Percentiles rank a stretch among this genome's conserved stretches.
phyloP scores from a whole-genome alignment of 2,113 vertebrate species.

The Chionomys nivalis region DNA sequence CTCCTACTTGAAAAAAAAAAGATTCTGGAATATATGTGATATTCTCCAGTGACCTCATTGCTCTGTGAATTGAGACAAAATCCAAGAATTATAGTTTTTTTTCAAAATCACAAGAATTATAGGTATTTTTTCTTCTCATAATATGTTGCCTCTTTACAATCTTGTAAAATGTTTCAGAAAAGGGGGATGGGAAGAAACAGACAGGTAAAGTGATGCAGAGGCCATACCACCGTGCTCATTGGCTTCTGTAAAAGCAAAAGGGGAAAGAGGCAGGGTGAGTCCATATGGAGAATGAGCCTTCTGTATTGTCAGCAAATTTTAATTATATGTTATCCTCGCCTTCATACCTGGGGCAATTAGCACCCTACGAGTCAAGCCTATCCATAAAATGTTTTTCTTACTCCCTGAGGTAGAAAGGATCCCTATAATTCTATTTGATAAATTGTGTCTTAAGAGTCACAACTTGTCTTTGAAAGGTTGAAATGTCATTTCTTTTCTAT shows the following conservation, averaged over 20 bases:
- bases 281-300: constrained; percentile 12
- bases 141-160: neutral
- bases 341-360: constrained; percentile 34
- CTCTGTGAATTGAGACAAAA: neutral
- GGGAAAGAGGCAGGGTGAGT: neutral
- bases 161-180: neutral
- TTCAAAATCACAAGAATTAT: neutral
- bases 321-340: neutral
- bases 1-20: neutral
- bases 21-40: neutral
- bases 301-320: neutral
- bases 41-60: neutral
- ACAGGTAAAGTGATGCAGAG: neutral
- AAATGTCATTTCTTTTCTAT: constrained; percentile 55
- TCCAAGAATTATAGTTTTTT: neutral
- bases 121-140: neutral
- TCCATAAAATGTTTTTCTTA: constrained; percentile 50
- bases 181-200: neutral
- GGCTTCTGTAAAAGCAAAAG: neutral
- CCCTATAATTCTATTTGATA: constrained; percentile 22
- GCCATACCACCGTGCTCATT: neutral
- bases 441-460: constrained; percentile 21
- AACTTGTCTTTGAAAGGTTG: neutral
- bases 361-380: neutral
- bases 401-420: neutral